Percentiles rank a stretch among this genome's conserved stretches.
These are phyloP conservation scores for Eleginops maclovinus DNA, from an alignment of 2,113 vertebrate species.

Conservation along the genomic window DNA sequence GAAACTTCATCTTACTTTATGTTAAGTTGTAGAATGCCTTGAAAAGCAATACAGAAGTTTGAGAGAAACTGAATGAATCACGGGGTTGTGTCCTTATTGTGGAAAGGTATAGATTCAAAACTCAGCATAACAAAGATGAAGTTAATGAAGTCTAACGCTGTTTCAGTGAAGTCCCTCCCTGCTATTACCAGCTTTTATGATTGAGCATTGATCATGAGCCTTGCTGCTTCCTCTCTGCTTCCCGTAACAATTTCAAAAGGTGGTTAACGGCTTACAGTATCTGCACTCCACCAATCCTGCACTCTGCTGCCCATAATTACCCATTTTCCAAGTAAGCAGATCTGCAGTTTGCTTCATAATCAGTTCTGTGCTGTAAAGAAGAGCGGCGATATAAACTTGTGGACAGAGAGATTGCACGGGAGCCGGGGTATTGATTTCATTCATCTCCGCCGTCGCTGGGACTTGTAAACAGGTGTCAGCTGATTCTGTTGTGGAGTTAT, in stretches of 20 bases:
- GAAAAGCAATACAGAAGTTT: neutral
- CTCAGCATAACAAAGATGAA: slow-evolving; percentile 11
- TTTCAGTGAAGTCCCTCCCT: slow-evolving; percentile 33
- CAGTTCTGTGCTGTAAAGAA: slow-evolving; percentile 34
- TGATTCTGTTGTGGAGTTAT: slow-evolving; percentile 46
- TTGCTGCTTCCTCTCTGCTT: slow-evolving; percentile 49
- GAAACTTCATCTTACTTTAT: neutral
- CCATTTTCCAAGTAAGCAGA: slow-evolving; percentile 55
- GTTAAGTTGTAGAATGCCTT: neutral
- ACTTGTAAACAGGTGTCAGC: slow-evolving; percentile 71
- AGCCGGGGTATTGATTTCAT: slow-evolving; percentile 70
- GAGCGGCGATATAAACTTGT: slow-evolving; percentile 38
- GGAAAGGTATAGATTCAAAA: neutral
- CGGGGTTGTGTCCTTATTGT: neutral
- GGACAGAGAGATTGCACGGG: slow-evolving; percentile 39
- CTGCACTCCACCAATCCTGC: slow-evolving; percentile 47
- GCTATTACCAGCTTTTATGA: slow-evolving; percentile 52
- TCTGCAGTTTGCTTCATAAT: slow-evolving; percentile 55
- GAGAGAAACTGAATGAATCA: slow-evolving; percentile 6
- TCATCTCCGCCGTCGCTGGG: slow-evolving; percentile 43
- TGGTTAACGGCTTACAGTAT: slow-evolving; percentile 47
- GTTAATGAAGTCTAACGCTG: neutral
- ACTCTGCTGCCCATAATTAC: slow-evolving; percentile 54
- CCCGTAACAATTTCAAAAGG: slow-evolving; percentile 55
- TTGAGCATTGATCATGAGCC: slow-evolving; percentile 52